Evolutionary conservation across 2,888 invertebrate species (phyloP).

Genomic region (Hipparchia sbordonii): DNA sequence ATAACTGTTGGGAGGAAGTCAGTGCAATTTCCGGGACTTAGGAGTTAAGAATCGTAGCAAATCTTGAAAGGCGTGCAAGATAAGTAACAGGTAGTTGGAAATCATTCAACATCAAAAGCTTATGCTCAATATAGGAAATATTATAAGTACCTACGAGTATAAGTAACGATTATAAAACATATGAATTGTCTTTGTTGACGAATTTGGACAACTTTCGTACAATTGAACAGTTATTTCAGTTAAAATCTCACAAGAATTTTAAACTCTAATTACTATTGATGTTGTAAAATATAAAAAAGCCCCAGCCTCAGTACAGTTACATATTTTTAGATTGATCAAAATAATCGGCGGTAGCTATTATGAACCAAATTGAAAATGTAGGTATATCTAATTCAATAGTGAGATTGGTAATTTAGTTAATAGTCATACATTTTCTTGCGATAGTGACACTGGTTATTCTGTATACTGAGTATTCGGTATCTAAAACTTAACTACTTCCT

Average conservation of each 20-base stretch:
- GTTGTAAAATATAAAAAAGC: neutral
- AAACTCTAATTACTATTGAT: neutral
- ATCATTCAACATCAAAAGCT: constrained; percentile 1
- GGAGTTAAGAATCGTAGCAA: constrained; percentile 39
- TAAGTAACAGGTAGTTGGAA: constrained; percentile 22
- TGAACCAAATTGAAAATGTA: neutral
- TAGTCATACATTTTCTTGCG: neutral
- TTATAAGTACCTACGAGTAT: no score
- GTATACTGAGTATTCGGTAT: neutral
- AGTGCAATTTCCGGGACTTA: constrained; percentile 49
- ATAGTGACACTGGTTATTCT: neutral
- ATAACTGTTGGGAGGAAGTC: constrained; percentile 55
- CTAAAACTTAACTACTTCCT: constrained; percentile 17
- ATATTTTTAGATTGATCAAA: neutral
- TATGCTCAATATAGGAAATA: neutral
- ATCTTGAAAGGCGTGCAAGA: constrained; percentile 35
- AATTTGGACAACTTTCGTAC: no score
- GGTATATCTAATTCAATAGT: neutral
- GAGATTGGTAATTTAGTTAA: constrained; percentile 8
- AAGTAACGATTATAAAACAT: neutral
- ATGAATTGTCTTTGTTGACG: neutral
- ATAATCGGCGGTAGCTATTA: neutral
- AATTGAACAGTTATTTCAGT: neutral
- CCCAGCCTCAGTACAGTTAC: neutral
- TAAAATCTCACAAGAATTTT: neutral